phyloP scores from a whole-genome alignment of 2,888 invertebrate species.

The Dermolepida albohirtum region DNA sequence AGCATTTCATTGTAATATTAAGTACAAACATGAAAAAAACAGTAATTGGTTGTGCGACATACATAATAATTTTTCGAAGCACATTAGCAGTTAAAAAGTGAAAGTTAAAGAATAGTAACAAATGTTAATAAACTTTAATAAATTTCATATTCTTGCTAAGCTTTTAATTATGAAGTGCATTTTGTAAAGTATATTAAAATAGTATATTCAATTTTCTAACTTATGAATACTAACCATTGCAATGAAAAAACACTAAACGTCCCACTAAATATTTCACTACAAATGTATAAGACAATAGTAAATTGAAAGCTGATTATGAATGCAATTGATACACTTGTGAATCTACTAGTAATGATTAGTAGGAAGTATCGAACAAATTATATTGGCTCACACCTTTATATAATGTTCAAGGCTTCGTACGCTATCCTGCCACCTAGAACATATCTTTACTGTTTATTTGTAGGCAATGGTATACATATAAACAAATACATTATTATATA shows the following conservation, averaged over 20 bases:
- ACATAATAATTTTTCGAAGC: no score
- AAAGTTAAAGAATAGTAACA: no score
- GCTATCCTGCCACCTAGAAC: constrained; percentile 20
- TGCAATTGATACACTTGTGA: constrained; percentile 30
- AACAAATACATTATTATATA: constrained; percentile 6
- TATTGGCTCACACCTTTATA: constrained; percentile 33
- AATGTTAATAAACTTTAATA: no score
- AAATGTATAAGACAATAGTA: constrained; percentile 10
- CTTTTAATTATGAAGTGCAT: no score
- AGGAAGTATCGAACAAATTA: constrained; percentile 23
- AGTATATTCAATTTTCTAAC: no score
- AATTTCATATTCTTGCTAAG: no score
- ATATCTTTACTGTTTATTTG: background rate
- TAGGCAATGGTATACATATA: constrained; percentile 1
- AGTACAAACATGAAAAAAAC: no score
- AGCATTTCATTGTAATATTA: no score
- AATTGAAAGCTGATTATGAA: constrained; percentile 29
- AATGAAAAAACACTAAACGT: background rate
- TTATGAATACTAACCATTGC: constrained; percentile 16
- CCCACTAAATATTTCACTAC: constrained; percentile 16
- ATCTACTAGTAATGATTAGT: constrained; percentile 31
- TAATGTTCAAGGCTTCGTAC: constrained; percentile 18
- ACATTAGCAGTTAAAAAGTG: no score
- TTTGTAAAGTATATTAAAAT: no score
- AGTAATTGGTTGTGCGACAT: no score